A percentile compares a stretch with the other conserved stretches of the same genome.
These are phyloP conservation scores for Drosophila pseudotakahashii DNA, from an alignment of 2,888 invertebrate species.

Conservation along the genomic window DNA sequence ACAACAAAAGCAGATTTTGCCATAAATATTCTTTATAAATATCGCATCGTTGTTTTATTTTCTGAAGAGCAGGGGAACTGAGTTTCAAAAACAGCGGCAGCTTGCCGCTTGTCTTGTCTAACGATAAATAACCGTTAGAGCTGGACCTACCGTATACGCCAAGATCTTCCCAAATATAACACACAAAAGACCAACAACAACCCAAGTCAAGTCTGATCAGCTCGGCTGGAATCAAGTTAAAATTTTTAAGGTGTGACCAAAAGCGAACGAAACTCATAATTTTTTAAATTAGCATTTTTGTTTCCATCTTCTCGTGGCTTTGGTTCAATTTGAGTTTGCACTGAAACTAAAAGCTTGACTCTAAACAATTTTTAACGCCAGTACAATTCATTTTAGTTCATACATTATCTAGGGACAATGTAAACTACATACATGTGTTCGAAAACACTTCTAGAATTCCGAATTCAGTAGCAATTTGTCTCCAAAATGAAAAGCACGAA, in stretches of 20 bases:
- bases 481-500: too few relatives aligned
- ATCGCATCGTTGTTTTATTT: slow-evolving; percentile 51
- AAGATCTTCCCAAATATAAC: slow-evolving; percentile 34
- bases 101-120: slow-evolving; percentile 80
- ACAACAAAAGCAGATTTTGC: slow-evolving; percentile 60
- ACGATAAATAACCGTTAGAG: slow-evolving; percentile 81
- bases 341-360: background rate
- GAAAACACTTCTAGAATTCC: too few relatives aligned
- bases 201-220: slow-evolving; percentile 16
- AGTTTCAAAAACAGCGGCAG: slow-evolving; percentile 45
- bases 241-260: slow-evolving; percentile 82
- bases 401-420: too few relatives aligned
- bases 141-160: slow-evolving; percentile 76
- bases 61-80: slow-evolving; percentile 1
- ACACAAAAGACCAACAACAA: slow-evolving; percentile 16
- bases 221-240: slow-evolving; percentile 42
- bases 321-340: slow-evolving; percentile 15
- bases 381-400: too few relatives aligned
- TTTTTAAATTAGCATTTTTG: slow-evolving; percentile 82
- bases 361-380: too few relatives aligned
- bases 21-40: slow-evolving; percentile 78
- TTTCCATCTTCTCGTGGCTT: slow-evolving; percentile 33
- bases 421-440: too few relatives aligned
- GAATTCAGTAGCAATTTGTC: too few relatives aligned
- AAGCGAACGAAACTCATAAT: slow-evolving; percentile 82